Evolutionary conservation across 2,888 invertebrate species (phyloP).

Genomic region (Drosophila neotestacea): DNA sequence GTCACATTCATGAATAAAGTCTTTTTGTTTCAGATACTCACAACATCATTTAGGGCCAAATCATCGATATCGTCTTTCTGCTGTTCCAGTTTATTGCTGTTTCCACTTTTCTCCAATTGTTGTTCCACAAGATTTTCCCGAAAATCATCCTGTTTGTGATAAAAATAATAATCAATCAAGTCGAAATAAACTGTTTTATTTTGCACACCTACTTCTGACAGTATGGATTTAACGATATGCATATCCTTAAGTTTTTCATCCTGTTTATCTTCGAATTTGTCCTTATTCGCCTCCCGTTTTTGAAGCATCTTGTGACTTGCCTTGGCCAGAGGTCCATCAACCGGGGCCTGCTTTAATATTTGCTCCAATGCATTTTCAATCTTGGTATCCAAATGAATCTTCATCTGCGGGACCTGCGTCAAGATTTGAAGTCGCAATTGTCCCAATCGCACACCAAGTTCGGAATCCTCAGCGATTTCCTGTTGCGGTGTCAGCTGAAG

Average conservation of each 20-base stretch:
- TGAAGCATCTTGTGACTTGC: constrained; percentile 60
- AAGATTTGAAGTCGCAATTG: constrained; percentile 71
- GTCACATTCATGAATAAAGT: constrained; percentile 41
- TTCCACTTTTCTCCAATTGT: constrained; percentile 29
- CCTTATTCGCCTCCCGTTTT: constrained; percentile 38
- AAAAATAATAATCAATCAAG: neutral
- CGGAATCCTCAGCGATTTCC: neutral
- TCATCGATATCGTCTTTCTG: constrained; percentile 45
- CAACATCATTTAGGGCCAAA: constrained; percentile 48
- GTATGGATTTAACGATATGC: constrained; percentile 69
- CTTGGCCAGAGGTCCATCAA: constrained; percentile 67
- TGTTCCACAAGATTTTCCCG: constrained; percentile 73
- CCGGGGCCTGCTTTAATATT: constrained; percentile 67
- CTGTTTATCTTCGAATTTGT: neutral
- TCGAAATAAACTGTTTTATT: no score
- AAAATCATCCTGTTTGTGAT: constrained; percentile 76
- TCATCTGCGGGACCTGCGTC: constrained; percentile 77
- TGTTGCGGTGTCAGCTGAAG: constrained; percentile 2
- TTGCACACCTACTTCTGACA: constrained; percentile 67
- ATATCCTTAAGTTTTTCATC: constrained; percentile 44
- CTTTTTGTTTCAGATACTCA: constrained; percentile 46
- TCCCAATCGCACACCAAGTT: constrained; percentile 52
- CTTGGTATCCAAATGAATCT: constrained; percentile 71
- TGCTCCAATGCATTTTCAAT: constrained; percentile 78
- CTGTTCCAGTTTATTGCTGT: constrained; percentile 23